Evolutionary conservation across 1,140 invertebrate genomes (phyloP), one percentile per base, ranked within the genome.

Genomic region (Camponotus vicinus): DNA sequence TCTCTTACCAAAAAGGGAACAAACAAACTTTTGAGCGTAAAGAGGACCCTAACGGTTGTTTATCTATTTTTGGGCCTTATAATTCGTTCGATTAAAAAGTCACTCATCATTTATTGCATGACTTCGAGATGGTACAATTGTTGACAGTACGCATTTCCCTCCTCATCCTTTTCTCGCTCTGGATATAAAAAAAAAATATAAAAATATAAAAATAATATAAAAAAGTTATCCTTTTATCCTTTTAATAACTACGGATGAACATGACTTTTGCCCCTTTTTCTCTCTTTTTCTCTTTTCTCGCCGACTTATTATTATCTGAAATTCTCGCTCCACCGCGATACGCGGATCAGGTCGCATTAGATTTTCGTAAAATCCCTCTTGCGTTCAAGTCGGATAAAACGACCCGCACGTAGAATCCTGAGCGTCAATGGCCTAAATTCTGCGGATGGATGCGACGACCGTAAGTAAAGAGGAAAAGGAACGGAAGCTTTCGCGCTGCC

Each of bases 351-450:
- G 21, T 27, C 69, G 40, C 66, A 69, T 69, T 80, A 80, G 8
- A 69, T 21, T 80, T 69, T 80, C 69, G 69, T 37, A 21, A 83
- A 83, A 83, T 83, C 69, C 55, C 55, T 83, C 45, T 49, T 73
- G 55, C 79, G 27, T 73, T 82, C 57, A 73, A 82, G 37, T 42
- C 79, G 79, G 79, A 83, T 83, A 83, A 83, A 73, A 18, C 79
- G 18, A 83, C 55, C 69, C 52, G 55, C 79, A 49, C 40, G 27
- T 83, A 83, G 34, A 75, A 75, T 61, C 55, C 55, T 34, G 4
- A n/a, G 69, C 71, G 79, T 75, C 69, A 83, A 83, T 83, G 69
- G 55, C 69, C 79, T 83, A 73, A 83, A 83, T 83, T 83, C 55
- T 83, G 57, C 32, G 55, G 69, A 83, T 83, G 40, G 40, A 83